Percentiles rank a stretch among this genome's conserved stretches.
phyloP scores from a whole-genome alignment of 2,797 vertebrate genomes.

The Atherinosoma microstoma region DNA sequence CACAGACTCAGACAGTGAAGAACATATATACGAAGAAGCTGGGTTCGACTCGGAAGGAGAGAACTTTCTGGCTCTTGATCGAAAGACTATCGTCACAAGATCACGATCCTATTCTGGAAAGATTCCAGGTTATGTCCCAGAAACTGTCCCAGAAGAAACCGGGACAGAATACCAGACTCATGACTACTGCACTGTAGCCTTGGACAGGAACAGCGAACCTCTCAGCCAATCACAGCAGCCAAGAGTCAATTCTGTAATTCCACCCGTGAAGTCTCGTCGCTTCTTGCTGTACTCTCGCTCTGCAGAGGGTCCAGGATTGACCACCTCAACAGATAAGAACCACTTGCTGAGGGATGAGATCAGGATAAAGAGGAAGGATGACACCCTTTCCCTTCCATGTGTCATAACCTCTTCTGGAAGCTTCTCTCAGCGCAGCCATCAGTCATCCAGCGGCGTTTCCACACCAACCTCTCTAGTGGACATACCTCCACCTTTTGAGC shows the following conservation, averaged over 20 bases:
- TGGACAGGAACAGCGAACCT: conserved; percentile 75
- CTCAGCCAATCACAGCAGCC: conserved; percentile 77
- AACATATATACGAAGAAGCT: conserved; percentile 87
- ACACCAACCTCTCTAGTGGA: conserved; percentile 93
- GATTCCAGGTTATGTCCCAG: conserved; percentile 91
- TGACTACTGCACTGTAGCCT: conserved; percentile 80
- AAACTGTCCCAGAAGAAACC: conserved; percentile 95
- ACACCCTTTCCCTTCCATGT: conserved; percentile 91
- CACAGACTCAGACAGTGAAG: conserved; percentile 84
- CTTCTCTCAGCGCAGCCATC: conserved; percentile 91
- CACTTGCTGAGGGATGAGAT: conserved; percentile 76
- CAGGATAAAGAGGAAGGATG: conserved; percentile 87
- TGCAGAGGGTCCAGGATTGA: conserved; percentile 87
- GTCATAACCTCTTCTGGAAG: conserved; percentile 93
- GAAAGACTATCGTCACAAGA: conserved; percentile 87
- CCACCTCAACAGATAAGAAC: conserved; percentile 80
- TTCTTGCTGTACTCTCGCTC: conserved; percentile 92
- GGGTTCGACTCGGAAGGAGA: conserved; percentile 86
- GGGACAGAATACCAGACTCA: conserved; percentile 85
- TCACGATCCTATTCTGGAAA: conserved; percentile 95
- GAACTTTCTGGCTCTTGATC: conserved; percentile 85
- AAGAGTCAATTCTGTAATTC: conserved; percentile 77
- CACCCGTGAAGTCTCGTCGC: conserved; percentile 85
- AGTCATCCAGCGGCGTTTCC: conserved; percentile 90
- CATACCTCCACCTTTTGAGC: conserved; percentile 96